A percentile compares a stretch with the other conserved stretches of the same genome.
These are phyloP conservation scores for Dicrostonyx torquatus DNA, from an alignment of 2,797 vertebrate genomes.

Conservation along the genomic window DNA sequence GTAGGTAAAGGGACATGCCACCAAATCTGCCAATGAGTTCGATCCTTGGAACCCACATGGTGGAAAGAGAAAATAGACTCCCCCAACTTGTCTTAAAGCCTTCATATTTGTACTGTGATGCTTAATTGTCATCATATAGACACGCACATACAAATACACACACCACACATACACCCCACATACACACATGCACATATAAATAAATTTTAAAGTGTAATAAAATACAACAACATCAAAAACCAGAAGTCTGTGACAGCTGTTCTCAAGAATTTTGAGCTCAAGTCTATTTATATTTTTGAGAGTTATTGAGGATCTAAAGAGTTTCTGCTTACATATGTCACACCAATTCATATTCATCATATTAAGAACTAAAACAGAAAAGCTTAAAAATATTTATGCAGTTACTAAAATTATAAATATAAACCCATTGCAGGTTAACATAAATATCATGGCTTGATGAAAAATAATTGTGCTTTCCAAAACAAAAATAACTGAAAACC, in stretches of 20 bases:
- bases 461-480: constrained; percentile 36
- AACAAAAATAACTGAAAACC: neutral
- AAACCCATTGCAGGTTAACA: constrained; percentile 16
- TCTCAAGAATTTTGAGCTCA: constrained; percentile 16
- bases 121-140: neutral
- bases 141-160: neutral
- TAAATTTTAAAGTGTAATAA: neutral
- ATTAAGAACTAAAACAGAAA: constrained; percentile 50
- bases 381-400: neutral
- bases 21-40: neutral
- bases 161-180: neutral
- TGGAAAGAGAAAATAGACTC: neutral
- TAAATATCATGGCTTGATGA: constrained; percentile 9
- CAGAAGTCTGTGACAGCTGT: neutral
- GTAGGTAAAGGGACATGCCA: neutral
- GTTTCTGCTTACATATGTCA: constrained; percentile 7
- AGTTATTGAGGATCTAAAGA: neutral
- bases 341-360: neutral
- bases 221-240: neutral
- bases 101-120: neutral
- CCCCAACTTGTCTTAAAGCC: neutral
- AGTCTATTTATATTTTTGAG: neutral
- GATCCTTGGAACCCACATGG: neutral
- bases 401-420: constrained; percentile 18
- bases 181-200: neutral